Evolutionary conservation across 2,888 invertebrate species (phyloP).

Genomic region (Chalcosyrphus nemorum): DNA sequence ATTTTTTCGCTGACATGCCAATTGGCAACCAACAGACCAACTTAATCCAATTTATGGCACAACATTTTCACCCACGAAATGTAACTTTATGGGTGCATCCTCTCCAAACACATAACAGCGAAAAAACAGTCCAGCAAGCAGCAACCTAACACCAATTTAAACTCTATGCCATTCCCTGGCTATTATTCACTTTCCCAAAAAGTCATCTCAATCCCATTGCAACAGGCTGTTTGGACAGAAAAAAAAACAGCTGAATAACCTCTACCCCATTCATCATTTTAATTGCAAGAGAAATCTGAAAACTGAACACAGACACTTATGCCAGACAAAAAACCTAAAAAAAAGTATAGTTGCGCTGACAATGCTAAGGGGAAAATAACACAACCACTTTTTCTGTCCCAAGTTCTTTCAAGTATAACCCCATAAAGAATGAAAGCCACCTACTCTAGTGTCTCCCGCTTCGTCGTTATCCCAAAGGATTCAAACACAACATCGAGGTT

Average conservation of each 20-base stretch:
- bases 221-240: constrained; percentile 47
- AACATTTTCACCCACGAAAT: not conserved
- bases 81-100: not conserved
- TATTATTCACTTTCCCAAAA: constrained; percentile 10
- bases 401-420: constrained; percentile 14
- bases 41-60: not conserved
- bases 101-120: not conserved
- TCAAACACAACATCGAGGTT: constrained; percentile 44
- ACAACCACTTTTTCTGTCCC: constrained; percentile 12
- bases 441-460: constrained; percentile 30
- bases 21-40: constrained; percentile 10
- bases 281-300: constrained; percentile 62
- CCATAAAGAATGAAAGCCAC: constrained; percentile 28
- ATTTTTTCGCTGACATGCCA: not conserved
- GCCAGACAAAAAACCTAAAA: not conserved
- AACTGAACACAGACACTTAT: constrained; percentile 52
- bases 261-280: constrained; percentile 66
- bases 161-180: not conserved
- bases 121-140: constrained; percentile 5
- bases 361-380: constrained; percentile 12
- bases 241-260: constrained; percentile 24
- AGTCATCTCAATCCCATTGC: constrained; percentile 38
- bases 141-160: constrained; percentile 47
- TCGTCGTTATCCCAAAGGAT: constrained; percentile 12
- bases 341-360: constrained; percentile 31